phyloP scores from a whole-genome alignment of 2,113 vertebrate species.

The Ptychochromis oligacanthus region DNA sequence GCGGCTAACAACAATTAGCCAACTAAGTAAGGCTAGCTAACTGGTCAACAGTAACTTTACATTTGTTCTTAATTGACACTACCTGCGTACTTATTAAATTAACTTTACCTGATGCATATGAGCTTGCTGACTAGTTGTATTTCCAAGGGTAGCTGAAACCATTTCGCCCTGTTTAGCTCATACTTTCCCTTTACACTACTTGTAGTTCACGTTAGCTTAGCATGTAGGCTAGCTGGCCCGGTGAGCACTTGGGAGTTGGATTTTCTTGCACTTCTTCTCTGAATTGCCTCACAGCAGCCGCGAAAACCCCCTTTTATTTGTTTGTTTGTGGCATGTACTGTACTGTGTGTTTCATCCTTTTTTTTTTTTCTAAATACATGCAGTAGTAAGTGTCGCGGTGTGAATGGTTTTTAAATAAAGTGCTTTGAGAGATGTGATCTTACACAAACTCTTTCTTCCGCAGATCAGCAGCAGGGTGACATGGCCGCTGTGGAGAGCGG shows the following conservation, averaged over 20 bases:
- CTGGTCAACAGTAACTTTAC: neutral
- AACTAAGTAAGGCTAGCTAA: neutral
- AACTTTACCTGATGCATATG: neutral
- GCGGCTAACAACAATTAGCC: conserved; percentile 55
- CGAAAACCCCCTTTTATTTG: fast-evolving
- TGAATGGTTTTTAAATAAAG: neutral
- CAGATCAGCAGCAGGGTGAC: conserved; percentile 83
- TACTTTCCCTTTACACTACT: conserved; percentile 17
- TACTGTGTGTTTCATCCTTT: fast-evolving
- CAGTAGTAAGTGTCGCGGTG: neutral
- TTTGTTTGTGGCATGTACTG: neutral
- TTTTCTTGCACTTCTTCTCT: neutral
- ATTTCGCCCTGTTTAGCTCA: neutral
- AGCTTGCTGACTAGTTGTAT: neutral
- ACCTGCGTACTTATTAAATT: neutral
- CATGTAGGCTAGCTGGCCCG: conserved; percentile 53
- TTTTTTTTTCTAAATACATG: neutral
- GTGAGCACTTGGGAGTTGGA: conserved; percentile 36
- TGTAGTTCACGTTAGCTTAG: conserved; percentile 64
- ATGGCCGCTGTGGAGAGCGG: conserved; percentile 80
- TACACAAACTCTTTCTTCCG: conserved; percentile 64
- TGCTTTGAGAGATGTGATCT: conserved; percentile 39
- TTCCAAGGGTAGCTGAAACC: neutral
- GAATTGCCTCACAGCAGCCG: neutral
- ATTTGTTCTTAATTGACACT: neutral